phyloP scores from a whole-genome alignment of 2,113 vertebrate species.

The Maylandia zebra region DNA sequence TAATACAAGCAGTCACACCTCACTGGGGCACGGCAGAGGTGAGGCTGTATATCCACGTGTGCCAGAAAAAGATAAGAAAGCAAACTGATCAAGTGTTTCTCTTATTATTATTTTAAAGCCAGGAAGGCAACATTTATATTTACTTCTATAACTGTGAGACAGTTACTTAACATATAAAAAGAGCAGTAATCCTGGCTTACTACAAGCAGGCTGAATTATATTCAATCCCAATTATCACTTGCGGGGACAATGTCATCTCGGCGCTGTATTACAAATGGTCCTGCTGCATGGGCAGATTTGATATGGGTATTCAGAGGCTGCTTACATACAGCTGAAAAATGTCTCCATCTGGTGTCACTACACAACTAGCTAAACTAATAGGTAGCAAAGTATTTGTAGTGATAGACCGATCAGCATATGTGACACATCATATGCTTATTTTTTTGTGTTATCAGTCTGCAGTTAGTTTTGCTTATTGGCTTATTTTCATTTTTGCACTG shows the following conservation, averaged over 20 bases:
- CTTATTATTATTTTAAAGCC: background rate
- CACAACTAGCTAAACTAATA: background rate
- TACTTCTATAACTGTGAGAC: background rate
- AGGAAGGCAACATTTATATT: background rate
- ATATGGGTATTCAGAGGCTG: slow-evolving; percentile 25
- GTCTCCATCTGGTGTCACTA: slow-evolving; percentile 63
- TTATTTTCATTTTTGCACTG: background rate
- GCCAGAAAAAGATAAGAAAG: slow-evolving; percentile 43
- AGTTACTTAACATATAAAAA: slow-evolving; percentile 12
- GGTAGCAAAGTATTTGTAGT: background rate
- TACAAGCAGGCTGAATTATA: slow-evolving; percentile 2
- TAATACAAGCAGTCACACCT: slow-evolving; percentile 10
- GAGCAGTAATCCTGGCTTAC: slow-evolving; percentile 15
- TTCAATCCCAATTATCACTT: slow-evolving; percentile 38
- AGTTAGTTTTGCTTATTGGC: background rate
- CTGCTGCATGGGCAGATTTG: slow-evolving; percentile 31
- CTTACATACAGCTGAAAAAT: slow-evolving; percentile 35
- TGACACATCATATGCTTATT: background rate
- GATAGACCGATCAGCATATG: background rate
- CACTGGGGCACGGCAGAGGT: slow-evolving; percentile 2
- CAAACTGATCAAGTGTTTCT: slow-evolving; percentile 6
- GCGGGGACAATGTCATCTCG: slow-evolving; percentile 31
- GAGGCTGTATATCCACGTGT: slow-evolving; percentile 1
- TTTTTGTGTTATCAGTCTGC: background rate
- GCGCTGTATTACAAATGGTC: slow-evolving; percentile 30